Evolutionary conservation across 2,113 vertebrate species (phyloP), one percentile per base, ranked within the genome.

Genomic region (Oriolus oriolus): DNA sequence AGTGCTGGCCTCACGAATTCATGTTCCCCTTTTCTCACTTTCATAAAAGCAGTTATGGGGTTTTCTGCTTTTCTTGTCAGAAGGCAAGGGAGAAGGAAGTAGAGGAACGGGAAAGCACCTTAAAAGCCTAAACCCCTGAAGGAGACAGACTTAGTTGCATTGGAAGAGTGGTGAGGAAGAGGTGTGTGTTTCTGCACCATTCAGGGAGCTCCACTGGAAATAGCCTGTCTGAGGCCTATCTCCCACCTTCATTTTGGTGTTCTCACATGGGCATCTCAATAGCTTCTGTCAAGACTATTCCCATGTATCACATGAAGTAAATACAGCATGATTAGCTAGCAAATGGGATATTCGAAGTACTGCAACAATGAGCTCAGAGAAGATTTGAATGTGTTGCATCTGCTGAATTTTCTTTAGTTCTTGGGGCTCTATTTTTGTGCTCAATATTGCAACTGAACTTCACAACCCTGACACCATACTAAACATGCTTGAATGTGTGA

Each of bases 391-490:
- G 0, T 26, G 10, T n/a, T 69, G 56, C 64, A 59, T 90, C 56
- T 64, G 35, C 59, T 76, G 37, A 41, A 84, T 17, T n/a, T 70
- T 41, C 66, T 85, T 92, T 59, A 92, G 66, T 30, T 90, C 81
- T 44, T 22, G 31, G 71, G 53, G 35, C 12, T 75, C 64, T 89
- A 53, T 88, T 85, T 91, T 83, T 89, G 37, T 78, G 59, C 21
- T 90, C 68, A 53, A 4, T 57, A 61, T 65, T 77, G 76, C 68
- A 95, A 65, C 37, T 37, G 50, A 94, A 90, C 41, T 83, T 90
- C 85, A 61, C 63, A 85, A 54, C 26, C 4, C 2, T 4, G 2
- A 44, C 49, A 71, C 44, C 41, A 31, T 30, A 27, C n/a, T 53
- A 50, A 78, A 78, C 4, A 1, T 64, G 56, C 42, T 81, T 3